Conservation (phyloP, 1,140 invertebrate genomes). For the Gonioctena quinquepunctata region DNA sequence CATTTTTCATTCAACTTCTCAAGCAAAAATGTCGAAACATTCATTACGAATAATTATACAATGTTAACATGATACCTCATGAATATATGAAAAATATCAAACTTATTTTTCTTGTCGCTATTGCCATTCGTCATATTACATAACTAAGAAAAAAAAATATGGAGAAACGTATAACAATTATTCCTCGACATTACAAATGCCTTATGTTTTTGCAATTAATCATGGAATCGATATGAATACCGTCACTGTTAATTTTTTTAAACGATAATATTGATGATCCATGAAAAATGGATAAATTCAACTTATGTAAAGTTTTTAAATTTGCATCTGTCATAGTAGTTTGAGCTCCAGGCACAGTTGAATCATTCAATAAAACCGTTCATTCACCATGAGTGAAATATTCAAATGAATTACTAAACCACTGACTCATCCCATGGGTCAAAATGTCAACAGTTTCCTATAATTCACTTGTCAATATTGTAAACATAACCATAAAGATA, state of each 20-base stretch:
- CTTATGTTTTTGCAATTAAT: background rate
- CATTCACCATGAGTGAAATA: background rate
- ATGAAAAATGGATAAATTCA: background rate
- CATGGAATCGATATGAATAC: too few species aligned
- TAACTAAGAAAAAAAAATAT: too few species aligned
- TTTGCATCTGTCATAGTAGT: background rate
- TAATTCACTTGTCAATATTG: background rate
- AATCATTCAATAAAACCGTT: slow-evolving; percentile 5
- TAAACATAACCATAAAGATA: background rate
- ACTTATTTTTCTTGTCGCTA: background rate
- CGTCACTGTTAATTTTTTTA: too few species aligned
- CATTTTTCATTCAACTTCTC: background rate
- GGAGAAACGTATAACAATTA: too few species aligned
- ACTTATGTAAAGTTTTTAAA: background rate
- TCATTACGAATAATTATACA: background rate
- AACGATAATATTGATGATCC: too few species aligned
- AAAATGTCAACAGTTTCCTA: slow-evolving; percentile 6
- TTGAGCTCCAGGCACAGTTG: background rate
- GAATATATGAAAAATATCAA: background rate
- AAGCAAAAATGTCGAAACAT: background rate
- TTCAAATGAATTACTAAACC: slow-evolving; percentile 9
- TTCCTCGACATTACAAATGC: background rate
- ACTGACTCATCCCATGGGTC: background rate
- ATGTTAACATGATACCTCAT: background rate
- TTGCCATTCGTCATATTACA: background rate